Evolutionary conservation across 35 echinoderm and acorn worm species (phyloP).

Genomic region (Eucidaris tribuloides): DNA sequence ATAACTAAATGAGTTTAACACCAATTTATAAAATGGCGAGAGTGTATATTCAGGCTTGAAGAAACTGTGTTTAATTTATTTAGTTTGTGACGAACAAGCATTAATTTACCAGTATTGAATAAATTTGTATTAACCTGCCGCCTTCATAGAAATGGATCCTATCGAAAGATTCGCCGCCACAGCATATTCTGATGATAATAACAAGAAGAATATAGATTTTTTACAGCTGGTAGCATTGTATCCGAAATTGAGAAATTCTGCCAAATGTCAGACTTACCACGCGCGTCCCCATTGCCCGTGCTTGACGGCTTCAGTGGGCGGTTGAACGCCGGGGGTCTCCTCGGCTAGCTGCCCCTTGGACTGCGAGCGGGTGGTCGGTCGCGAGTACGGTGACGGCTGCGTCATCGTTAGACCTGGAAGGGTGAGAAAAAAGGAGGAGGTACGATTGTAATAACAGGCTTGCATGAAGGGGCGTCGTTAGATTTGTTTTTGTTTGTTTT

Average conservation of each 20-base stretch:
- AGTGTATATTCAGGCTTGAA: too few relatives aligned
- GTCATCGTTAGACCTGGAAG: slow-evolving; percentile 3
- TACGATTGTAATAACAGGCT: too few relatives aligned
- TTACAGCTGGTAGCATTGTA: neutral
- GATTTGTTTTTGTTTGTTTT: too few relatives aligned
- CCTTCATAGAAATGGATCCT: neutral
- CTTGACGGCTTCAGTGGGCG: neutral
- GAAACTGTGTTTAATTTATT: too few relatives aligned
- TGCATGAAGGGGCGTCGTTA: too few relatives aligned
- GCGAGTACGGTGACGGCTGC: slow-evolving; percentile 3
- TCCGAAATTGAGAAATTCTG: neutral
- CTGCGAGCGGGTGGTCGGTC: slow-evolving; percentile 1
- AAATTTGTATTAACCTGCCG: neutral
- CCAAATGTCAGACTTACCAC: slow-evolving; percentile 18
- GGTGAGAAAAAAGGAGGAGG: too few relatives aligned
- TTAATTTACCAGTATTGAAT: too few relatives aligned
- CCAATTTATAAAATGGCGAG: too few relatives aligned
- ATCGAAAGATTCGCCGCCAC: neutral
- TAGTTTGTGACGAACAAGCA: neutral
- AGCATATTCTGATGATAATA: neutral
- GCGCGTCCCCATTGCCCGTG: slow-evolving; percentile 57
- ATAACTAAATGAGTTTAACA: too few relatives aligned
- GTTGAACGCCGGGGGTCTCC: neutral
- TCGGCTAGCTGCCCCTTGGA: neutral
- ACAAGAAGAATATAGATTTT: neutral